Evolutionary conservation across 2,888 invertebrate genomes (phyloP).

Genomic region (Protonemura montana): DNA sequence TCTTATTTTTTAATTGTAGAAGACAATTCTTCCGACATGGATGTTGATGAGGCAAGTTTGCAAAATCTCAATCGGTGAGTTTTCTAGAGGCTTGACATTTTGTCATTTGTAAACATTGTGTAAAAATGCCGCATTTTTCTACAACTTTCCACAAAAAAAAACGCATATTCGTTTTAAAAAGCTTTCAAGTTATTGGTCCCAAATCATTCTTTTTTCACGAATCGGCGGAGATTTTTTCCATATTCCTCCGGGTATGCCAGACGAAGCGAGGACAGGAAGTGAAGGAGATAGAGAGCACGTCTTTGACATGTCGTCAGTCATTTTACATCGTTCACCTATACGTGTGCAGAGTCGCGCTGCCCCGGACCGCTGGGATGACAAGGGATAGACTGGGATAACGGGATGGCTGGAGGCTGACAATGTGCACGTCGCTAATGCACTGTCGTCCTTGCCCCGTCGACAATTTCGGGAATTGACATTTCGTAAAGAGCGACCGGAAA

Average conservation of each 20-base stretch:
- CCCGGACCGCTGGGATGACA: background rate
- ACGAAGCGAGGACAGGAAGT: conserved; percentile 2
- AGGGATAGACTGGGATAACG: background rate
- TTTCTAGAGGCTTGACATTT: too few species aligned
- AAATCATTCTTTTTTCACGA: background rate
- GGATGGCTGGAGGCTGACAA: background rate
- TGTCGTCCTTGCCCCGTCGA: background rate
- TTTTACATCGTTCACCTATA: background rate
- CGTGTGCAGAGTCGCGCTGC: background rate
- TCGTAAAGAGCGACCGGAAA: background rate
- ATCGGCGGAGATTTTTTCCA: background rate
- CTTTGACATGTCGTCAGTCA: conserved; percentile 12
- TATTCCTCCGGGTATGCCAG: background rate
- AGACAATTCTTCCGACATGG: too few species aligned
- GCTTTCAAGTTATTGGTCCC: background rate
- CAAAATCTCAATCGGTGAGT: too few species aligned
- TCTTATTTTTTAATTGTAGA: too few species aligned
- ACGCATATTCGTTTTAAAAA: background rate
- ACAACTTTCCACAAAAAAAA: background rate
- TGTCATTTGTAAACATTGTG: background rate
- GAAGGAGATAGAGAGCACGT: background rate
- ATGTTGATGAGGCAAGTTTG: too few species aligned
- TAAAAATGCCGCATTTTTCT: background rate
- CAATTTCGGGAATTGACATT: background rate
- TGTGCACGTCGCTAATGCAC: conserved; percentile 7